Percentiles rank a stretch among this genome's conserved stretches.
Evolutionary conservation across 2,113 vertebrate genomes (phyloP).

Genomic region (Promerops cafer): DNA sequence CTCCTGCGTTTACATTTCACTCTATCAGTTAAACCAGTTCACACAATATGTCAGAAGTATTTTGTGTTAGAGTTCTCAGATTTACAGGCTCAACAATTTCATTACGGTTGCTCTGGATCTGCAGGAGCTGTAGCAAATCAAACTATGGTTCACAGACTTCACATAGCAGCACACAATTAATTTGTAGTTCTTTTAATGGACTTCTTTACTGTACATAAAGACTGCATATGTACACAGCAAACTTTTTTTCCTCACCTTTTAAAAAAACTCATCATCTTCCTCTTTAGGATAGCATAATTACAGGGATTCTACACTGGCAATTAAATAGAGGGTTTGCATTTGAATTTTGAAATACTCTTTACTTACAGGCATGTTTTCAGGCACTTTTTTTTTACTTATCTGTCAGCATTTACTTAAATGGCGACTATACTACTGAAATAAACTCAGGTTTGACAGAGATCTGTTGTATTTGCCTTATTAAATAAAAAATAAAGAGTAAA

Average conservation of each 20-base stretch:
- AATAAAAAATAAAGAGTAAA: constrained; percentile 30
- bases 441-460: constrained; percentile 31
- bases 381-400: not conserved
- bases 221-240: not conserved
- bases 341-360: not conserved
- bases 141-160: not conserved
- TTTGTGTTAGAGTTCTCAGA: not conserved
- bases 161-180: not conserved
- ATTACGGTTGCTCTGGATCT: not conserved
- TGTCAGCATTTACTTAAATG: constrained; percentile 6
- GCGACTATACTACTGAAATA: constrained; percentile 32
- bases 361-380: not conserved
- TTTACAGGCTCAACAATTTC: not conserved
- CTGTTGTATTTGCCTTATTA: constrained; percentile 54
- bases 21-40: constrained; percentile 30
- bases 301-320: not conserved
- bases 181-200: not conserved
- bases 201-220: not conserved
- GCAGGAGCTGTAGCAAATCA: not conserved
- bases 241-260: accelerated
- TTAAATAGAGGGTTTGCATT: not conserved
- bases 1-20: constrained; percentile 52
- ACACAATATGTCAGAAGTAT: constrained; percentile 1
- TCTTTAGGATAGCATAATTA: not conserved
- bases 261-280: not conserved